phyloP scores from a whole-genome alignment of 2,113 vertebrate genomes.

The Baryphthengus martii region DNA sequence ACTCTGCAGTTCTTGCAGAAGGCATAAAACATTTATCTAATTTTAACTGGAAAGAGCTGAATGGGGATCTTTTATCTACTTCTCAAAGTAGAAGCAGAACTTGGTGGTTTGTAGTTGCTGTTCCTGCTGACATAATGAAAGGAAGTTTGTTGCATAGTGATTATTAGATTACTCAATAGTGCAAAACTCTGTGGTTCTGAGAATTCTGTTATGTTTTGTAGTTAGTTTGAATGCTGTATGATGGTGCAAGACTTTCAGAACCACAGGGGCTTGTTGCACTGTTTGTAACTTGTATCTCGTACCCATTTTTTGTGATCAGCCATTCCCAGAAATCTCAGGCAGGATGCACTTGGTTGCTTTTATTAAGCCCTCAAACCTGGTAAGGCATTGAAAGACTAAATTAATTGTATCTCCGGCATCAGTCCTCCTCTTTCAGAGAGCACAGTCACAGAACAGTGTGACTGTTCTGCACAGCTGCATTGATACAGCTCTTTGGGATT shows the following conservation, averaged over 20 bases:
- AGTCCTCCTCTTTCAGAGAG: neutral
- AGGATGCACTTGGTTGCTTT: neutral
- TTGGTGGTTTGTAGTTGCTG: neutral
- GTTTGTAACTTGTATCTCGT: neutral
- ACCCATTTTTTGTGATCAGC: neutral
- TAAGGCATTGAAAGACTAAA: neutral
- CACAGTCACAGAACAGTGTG: neutral
- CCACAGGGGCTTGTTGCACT: neutral
- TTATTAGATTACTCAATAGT: neutral
- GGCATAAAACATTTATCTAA: neutral
- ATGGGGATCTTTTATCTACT: neutral
- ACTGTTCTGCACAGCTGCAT: neutral
- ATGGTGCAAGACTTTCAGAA: neutral
- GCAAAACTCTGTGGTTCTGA: neutral
- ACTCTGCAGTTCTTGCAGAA: constrained; percentile 32
- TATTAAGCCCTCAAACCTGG: neutral
- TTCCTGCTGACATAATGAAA: neutral
- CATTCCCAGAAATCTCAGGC: neutral
- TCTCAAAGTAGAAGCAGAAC: constrained; percentile 3
- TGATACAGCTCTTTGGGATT: neutral
- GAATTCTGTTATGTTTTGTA: neutral
- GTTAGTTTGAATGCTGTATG: neutral
- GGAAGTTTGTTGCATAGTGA: neutral
- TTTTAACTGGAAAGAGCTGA: neutral
- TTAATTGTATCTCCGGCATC: neutral